phyloP scores from a whole-genome alignment of 2,797 vertebrate species.

The Myripristis jacobus region DNA sequence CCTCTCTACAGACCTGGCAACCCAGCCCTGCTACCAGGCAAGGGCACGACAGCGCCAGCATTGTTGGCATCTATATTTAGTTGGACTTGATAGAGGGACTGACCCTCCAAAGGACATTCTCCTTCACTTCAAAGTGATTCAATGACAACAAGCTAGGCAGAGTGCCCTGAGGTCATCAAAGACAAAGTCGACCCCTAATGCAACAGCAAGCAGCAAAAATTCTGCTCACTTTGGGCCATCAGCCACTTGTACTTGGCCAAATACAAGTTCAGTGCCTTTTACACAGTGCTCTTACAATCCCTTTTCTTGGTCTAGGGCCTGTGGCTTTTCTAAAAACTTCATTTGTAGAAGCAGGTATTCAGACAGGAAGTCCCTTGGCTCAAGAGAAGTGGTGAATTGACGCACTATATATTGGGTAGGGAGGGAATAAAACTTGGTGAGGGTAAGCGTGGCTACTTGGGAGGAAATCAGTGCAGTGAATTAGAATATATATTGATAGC shows the following conservation, averaged over 20 bases:
- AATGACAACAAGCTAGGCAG: conserved; percentile 37
- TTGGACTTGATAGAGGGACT: conserved; percentile 62
- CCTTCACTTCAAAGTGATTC: conserved; percentile 57
- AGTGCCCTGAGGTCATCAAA: conserved; percentile 32
- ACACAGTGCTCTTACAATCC: conserved; percentile 8
- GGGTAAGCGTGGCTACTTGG: conserved; percentile 20
- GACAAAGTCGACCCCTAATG: conserved; percentile 38
- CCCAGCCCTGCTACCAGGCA: conserved; percentile 60
- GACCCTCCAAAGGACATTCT: conserved; percentile 61
- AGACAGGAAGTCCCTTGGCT: conserved; percentile 30
- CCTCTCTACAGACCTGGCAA: conserved; percentile 76
- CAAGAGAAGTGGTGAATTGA: conserved; percentile 45
- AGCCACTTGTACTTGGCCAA: background rate
- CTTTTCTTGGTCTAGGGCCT: conserved; percentile 31
- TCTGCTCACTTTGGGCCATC: conserved; percentile 4
- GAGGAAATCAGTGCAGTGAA: conserved; percentile 45
- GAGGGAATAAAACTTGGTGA: conserved; percentile 15
- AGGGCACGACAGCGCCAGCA: conserved; percentile 63
- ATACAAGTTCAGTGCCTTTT: conserved; percentile 34
- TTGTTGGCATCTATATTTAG: conserved; percentile 76
- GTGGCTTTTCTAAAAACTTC: conserved; percentile 41
- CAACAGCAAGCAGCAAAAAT: conserved; percentile 18
- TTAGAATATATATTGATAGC: conserved; percentile 43
- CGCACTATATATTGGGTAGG: conserved; percentile 23
- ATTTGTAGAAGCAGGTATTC: conserved; percentile 50